These are phyloP conservation scores for Lophius piscatorius DNA, from an alignment of 2,113 vertebrate genomes.

Conservation along the genomic window DNA sequence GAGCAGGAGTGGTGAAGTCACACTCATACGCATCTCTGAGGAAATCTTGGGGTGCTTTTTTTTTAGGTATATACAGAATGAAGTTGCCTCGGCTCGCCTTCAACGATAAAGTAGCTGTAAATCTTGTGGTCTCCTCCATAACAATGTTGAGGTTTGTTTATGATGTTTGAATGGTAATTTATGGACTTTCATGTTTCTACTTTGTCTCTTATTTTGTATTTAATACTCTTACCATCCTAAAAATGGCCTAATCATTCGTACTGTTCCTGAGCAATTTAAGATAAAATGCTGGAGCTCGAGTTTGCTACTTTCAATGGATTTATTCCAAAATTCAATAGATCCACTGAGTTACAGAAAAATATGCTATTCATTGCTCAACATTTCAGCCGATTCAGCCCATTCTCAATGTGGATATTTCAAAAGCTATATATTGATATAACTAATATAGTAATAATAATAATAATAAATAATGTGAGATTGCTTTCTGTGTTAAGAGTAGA, in stretches of 20 bases:
- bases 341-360: slow-evolving; percentile 50
- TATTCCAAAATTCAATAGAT: slow-evolving; percentile 71
- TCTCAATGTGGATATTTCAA: slow-evolving; percentile 37
- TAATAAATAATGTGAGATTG: too few species aligned
- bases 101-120: slow-evolving; percentile 71
- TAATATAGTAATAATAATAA: too few species aligned
- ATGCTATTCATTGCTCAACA: slow-evolving; percentile 48
- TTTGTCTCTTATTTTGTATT: slow-evolving; percentile 59
- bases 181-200: slow-evolving; percentile 54
- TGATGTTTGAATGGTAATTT: slow-evolving; percentile 59
- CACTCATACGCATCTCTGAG: slow-evolving; percentile 48
- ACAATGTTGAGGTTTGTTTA: slow-evolving; percentile 46
- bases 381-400: slow-evolving; percentile 30
- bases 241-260: slow-evolving; percentile 43
- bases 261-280: slow-evolving; percentile 54
- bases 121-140: slow-evolving; percentile 56
- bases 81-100: slow-evolving; percentile 70
- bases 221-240: slow-evolving; percentile 50
- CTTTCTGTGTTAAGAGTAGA: slow-evolving; percentile 38
- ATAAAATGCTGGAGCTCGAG: slow-evolving; percentile 66
- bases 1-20: slow-evolving; percentile 60
- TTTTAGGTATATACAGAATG: slow-evolving; percentile 57
- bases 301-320: slow-evolving; percentile 58
- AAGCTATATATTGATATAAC: slow-evolving; percentile 33
- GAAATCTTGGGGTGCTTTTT: slow-evolving; percentile 54